phyloP scores from a whole-genome alignment of 2,888 invertebrate genomes.

The Dinocampus coccinellae region DNA sequence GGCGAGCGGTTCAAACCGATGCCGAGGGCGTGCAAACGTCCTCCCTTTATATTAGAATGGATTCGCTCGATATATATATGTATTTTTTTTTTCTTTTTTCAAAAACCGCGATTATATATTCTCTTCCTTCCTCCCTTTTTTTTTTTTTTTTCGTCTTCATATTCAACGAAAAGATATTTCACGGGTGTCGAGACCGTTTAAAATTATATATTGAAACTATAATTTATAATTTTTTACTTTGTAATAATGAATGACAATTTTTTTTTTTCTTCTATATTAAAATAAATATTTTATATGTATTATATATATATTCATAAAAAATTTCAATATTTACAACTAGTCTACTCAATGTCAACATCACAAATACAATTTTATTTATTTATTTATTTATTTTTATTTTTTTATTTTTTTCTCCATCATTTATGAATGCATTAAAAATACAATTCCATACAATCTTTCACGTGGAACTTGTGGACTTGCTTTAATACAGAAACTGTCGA shows the following conservation, averaged over 20 bases:
- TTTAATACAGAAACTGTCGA: conserved; percentile 42
- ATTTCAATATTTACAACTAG: no score
- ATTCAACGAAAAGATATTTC: conserved; percentile 13
- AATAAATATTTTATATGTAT: no score
- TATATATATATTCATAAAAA: no score
- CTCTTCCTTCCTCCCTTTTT: conserved; percentile 13
- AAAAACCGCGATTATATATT: conserved; percentile 45
- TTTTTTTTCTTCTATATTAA: background rate
- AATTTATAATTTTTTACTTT: background rate
- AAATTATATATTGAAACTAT: background rate
- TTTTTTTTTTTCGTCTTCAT: background rate
- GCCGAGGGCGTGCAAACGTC: conserved; percentile 51
- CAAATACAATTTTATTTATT: background rate
- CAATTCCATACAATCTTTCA: background rate
- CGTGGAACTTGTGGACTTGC: background rate
- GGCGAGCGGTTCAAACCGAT: conserved; percentile 55
- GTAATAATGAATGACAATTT: background rate
- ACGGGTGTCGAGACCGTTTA: conserved; percentile 14
- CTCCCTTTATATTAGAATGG: conserved; percentile 30
- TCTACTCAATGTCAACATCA: no score
- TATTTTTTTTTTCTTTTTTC: background rate
- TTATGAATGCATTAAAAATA: background rate
- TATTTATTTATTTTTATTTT: no score
- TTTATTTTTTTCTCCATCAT: background rate
- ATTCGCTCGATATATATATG: conserved; percentile 12